Evolutionary conservation across 2,888 invertebrate species (phyloP), one percentile per base, ranked within the genome.

Genomic region (Drosophila falleni): DNA sequence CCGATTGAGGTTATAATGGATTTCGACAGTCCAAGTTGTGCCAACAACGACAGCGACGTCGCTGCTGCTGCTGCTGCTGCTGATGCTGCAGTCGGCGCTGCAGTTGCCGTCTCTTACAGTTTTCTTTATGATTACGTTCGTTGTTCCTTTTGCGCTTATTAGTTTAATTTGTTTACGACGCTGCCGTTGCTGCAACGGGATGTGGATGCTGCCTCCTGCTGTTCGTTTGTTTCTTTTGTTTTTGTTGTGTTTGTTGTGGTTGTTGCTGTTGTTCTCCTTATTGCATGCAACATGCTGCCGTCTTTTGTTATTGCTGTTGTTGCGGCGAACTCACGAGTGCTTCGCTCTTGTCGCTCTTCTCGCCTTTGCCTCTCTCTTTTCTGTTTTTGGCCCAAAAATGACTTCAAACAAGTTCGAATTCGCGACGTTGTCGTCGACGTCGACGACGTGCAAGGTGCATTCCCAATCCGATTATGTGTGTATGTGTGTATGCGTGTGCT

Each of bases 1-100:
- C 87, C 83, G 87, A 86, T 90, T 91, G 91, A 90, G 86, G 79
- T 78, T 89, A 89, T 90, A 90, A 88, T 91, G 89, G 90, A 85
- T 88, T 90, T 89, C 88, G 90, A 89, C 90, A 89, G 91, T 89
- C 89, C 74, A 89, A 83, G 81, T 67, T 75, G 75, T 59, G 74
- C 71, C 71, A 72, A 67, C 71, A 35, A 50, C 62, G 68, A 33
- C 61, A 53, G 33, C 68, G 65, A 31, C n/a, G 71, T 8, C 55
- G 64, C 62, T 51, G 71, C 46, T 9, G 69, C 5, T 49, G 64
- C 62, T 51, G 71, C 46, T 9, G 69, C 5, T 49, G 64, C 44
- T 56, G 71, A 54, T 51, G 71, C 51, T 51, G 71, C 51, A 35
- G 51, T 11, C 33, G 41, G 11, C 56, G 56, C 54, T 73, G 73